Evolutionary conservation across 2,113 vertebrate genomes (phyloP), one percentile per base, ranked within the genome.

Genomic region (Struthidea cinerea): DNA sequence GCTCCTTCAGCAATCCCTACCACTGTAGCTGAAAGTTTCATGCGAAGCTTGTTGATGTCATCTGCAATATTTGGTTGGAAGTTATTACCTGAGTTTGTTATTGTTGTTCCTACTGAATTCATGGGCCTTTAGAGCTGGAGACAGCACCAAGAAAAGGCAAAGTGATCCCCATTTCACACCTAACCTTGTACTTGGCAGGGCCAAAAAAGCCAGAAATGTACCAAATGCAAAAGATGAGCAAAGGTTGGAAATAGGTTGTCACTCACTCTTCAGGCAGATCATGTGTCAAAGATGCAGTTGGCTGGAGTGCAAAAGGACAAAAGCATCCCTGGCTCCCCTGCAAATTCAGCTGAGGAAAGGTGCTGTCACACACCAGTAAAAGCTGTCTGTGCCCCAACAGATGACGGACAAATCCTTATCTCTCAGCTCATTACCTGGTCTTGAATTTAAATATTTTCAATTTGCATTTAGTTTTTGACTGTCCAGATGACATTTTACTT

Each of bases 211-310:
- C 23, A 14, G 67, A 41, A 88, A 64, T 8, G 2, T 60, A 37
- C n/a, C 0, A 1, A 65, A 49, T 11, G 22, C 16, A 42, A 32
- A 78, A 0, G 1, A 33, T 13, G 27, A 75, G 14, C 33, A 83
- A 53, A 60, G 50, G 28, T 1, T 35, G 32, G 57, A 68, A 90
- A 47, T 13, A 39, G 21, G 26, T 46, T 0, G 0, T 76, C 44
- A n/a, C 28, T 81, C 10, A 8, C 15, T 61, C 52, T 63, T 81
- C 1, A 9, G 46, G 55, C 26, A 69, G 53, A 35, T 71, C 33
- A 11, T 4, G 5, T 41, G 19, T 65, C 64, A 73, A 44, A 56
- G 33, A 86, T 27, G 35, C 53, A 70, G 8, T 7, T 3, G 1
- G 30, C 18, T 90, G 3, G 3, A 6, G 1, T 70, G 77, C 39